These are phyloP conservation scores for Choloepus hoffmanni DNA, from an alignment of 2,113 vertebrate species.

Conservation along the genomic window DNA sequence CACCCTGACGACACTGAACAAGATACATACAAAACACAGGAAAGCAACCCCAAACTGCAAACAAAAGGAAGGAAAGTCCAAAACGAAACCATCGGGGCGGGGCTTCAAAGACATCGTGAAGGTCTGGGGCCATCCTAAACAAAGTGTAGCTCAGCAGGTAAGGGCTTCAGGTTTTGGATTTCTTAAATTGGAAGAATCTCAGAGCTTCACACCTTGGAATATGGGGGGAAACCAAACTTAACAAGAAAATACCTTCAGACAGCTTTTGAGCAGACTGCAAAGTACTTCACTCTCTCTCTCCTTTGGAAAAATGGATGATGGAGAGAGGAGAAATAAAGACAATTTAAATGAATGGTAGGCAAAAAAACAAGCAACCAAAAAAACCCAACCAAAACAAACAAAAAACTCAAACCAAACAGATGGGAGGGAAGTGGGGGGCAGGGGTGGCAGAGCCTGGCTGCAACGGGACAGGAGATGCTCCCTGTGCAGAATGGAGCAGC, in stretches of 20 bases:
- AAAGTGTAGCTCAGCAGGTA: constrained; percentile 70
- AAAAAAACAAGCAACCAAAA: background rate
- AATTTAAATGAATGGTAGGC: background rate
- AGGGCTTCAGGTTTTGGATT: background rate
- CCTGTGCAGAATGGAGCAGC: background rate
- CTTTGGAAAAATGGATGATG: constrained; percentile 34
- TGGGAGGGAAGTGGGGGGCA: background rate
- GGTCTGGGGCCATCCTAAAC: constrained; percentile 73
- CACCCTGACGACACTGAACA: constrained; percentile 97
- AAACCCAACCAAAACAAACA: background rate
- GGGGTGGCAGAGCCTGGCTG: accelerated
- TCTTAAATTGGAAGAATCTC: constrained; percentile 59
- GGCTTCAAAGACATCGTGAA: constrained; percentile 76
- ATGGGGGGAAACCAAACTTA: constrained; percentile 14
- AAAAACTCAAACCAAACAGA: constrained; percentile 20
- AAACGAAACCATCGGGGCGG: constrained; percentile 75
- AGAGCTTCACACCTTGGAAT: constrained; percentile 71
- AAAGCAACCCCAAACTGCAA: constrained; percentile 86
- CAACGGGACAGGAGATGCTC: background rate
- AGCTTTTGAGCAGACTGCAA: constrained; percentile 63
- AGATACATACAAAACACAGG: constrained; percentile 93
- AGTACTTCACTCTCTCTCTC: constrained; percentile 61
- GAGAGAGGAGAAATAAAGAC: constrained; percentile 13
- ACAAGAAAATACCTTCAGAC: background rate
- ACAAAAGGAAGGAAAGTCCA: constrained; percentile 63